These are phyloP conservation scores for Andrena minutula DNA, from an alignment of 2,888 invertebrate genomes.

Conservation along the genomic window DNA sequence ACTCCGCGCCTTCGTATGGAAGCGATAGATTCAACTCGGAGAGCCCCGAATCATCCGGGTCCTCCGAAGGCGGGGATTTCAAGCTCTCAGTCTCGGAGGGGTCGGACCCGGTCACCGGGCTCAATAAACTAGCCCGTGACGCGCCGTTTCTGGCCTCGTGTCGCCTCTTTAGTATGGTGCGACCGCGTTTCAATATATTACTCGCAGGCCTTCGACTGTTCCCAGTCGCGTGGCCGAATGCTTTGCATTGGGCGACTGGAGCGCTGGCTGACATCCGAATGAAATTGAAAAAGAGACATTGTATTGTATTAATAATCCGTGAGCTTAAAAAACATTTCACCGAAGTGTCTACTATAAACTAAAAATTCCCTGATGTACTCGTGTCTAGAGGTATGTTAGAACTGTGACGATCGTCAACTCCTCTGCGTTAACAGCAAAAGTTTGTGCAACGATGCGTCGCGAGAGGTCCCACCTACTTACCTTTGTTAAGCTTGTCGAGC, in stretches of 20 bases:
- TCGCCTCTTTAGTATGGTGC: conserved; percentile 77
- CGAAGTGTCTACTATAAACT: conserved; percentile 10
- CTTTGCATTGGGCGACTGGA: conserved; percentile 63
- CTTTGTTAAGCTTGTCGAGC: conserved; percentile 91
- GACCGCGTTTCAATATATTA: conserved; percentile 80
- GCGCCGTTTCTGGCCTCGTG: conserved; percentile 50
- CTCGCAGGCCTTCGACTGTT: conserved; percentile 71
- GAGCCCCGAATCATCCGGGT: neutral
- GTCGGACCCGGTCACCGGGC: conserved; percentile 20
- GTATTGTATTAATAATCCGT: conserved; percentile 41
- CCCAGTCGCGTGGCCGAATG: conserved; percentile 63
- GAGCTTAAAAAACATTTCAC: neutral
- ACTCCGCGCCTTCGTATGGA: neutral
- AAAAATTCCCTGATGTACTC: conserved; percentile 12
- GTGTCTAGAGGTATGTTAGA: conserved; percentile 4
- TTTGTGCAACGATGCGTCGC: neutral
- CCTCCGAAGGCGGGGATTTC: neutral
- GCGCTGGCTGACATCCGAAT: conserved; percentile 64
- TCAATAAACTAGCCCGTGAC: conserved; percentile 26
- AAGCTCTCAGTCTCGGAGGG: neutral
- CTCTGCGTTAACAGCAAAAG: neutral
- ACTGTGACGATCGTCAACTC: neutral
- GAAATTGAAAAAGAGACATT: conserved; percentile 58
- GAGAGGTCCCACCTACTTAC: conserved; percentile 84
- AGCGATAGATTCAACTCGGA: conserved; percentile 2